Percentiles rank a stretch among this genome's conserved stretches.
phyloP scores from a whole-genome alignment of 2,113 vertebrate species.

The Pelecanoides urinatrix region DNA sequence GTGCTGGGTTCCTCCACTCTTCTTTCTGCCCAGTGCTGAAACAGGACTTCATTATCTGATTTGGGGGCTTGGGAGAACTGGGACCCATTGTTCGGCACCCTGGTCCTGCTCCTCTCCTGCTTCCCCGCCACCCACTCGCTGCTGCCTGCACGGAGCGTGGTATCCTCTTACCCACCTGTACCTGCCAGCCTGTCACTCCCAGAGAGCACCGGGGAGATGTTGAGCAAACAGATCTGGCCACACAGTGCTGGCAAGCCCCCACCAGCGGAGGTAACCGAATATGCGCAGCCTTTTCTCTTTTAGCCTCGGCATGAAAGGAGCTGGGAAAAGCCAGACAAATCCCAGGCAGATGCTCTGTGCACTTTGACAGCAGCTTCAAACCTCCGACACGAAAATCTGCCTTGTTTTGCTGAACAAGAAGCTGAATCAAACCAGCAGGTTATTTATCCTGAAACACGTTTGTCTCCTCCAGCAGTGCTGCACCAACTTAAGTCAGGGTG shows the following conservation, averaged over 20 bases:
- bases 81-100: fast-evolving
- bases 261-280: not conserved
- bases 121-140: not conserved
- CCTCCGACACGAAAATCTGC: not conserved
- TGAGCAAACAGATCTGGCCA: not conserved
- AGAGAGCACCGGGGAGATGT: not conserved
- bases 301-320: not conserved
- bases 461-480: not conserved
- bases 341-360: not conserved
- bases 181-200: not conserved
- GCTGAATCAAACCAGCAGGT: not conserved
- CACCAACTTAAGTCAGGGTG: not conserved
- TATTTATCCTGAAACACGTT: not conserved
- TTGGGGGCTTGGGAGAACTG: not conserved
- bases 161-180: not conserved
- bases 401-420: not conserved
- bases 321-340: not conserved
- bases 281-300: not conserved
- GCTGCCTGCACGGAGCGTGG: not conserved
- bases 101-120: not conserved
- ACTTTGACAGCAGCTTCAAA: not conserved
- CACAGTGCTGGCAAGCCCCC: not conserved
- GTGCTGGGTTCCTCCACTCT: not conserved
- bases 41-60: not conserved
- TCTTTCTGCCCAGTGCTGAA: not conserved